Base-by-base conservation (phyloP, 92 coral and sea anemone genomes). In the Heliopora coerulea region DNA sequence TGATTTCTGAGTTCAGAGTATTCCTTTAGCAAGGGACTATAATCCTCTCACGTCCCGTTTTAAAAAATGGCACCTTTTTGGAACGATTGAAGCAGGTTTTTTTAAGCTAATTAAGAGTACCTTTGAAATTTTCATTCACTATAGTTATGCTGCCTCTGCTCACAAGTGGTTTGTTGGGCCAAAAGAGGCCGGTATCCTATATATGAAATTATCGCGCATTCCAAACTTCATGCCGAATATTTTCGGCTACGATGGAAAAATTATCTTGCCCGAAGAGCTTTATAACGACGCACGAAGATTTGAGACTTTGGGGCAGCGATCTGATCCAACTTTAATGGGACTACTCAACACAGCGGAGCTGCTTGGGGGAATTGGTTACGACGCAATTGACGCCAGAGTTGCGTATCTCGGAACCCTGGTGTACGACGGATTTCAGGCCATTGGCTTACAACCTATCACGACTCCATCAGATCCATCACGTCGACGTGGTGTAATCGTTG, bases 111-210 rank as follows among this genome's bases (percentile, higher is more conserved):
- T n/a, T n/a, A n/a, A n/a, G n/a, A n/a, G n/a, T n/a, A n/a, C n/a
- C n/a, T n/a, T n/a, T n/a, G n/a, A n/a, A n/a, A n/a, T n/a, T n/a
- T n/a, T n/a, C n/a, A n/a, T n/a, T n/a, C n/a, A n/a, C 23, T 37
- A 34, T 39, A 65, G 72, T 79, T 73, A 24, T 74, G 7, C 83
- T 48, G 91, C 72, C 10, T 75, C 86, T 5, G 48, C 80, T 23
- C 91, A 87, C 83, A 87, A 87, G 61, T 87, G 91, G 91, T 74
- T 87, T 23, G 39, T 84, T 19, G 91, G 91, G 3, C 91, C 91
- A 28, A 87, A 87, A 29, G 91, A 87, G 64, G 70, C 91, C 0
- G 91, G 91, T 1, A 66, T 87, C 40, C 56, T 87, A 41, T 87
- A 80, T 86, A 79, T 87, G 85, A 87, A 77, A 69, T 32, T 17